These are phyloP conservation scores for Drosophila busckii DNA, from an alignment of 1,140 invertebrate genomes.

Conservation along the genomic window DNA sequence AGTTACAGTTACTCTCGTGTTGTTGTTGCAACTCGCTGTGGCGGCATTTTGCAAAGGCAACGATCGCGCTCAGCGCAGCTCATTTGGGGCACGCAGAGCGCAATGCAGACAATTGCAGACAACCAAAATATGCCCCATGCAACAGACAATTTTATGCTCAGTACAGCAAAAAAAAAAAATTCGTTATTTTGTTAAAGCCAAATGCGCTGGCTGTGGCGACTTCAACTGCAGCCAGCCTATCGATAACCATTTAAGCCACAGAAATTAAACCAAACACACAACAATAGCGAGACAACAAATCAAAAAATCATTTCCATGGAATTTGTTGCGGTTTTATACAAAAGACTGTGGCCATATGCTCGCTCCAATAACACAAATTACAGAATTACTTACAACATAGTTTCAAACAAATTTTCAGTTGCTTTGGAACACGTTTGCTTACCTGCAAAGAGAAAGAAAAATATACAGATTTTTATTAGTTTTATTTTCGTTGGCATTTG, in stretches of 20 bases:
- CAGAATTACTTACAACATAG: conserved; percentile 36
- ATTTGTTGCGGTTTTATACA: conserved; percentile 51
- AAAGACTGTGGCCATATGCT: conserved; percentile 38
- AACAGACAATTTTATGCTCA: too few species aligned
- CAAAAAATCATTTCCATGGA: conserved; percentile 50
- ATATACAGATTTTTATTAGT: conserved; percentile 51
- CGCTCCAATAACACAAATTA: conserved; percentile 36
- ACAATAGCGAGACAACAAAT: conserved; percentile 11
- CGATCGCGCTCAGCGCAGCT: neutral
- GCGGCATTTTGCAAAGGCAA: conserved; percentile 19
- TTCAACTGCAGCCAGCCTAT: conserved; percentile 25
- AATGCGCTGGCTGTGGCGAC: conserved; percentile 6
- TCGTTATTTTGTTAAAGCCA: conserved; percentile 27
- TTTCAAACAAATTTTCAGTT: conserved; percentile 8
- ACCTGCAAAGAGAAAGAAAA: conserved; percentile 54
- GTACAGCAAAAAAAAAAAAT: too few species aligned
- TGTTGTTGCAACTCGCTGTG: conserved; percentile 26
- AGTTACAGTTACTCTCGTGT: conserved; percentile 19
- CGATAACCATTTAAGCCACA: conserved; percentile 57
- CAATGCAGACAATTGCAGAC: conserved; percentile 27
- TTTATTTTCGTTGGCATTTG: conserved; percentile 22
- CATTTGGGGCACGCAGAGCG: conserved; percentile 29
- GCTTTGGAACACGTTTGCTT: conserved; percentile 38
- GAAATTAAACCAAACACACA: conserved; percentile 23
- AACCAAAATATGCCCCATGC: too few species aligned